Evolutionary conservation across 2,888 invertebrate genomes (phyloP), one percentile per base, ranked within the genome.

Genomic region (Drosophila limbata): DNA sequence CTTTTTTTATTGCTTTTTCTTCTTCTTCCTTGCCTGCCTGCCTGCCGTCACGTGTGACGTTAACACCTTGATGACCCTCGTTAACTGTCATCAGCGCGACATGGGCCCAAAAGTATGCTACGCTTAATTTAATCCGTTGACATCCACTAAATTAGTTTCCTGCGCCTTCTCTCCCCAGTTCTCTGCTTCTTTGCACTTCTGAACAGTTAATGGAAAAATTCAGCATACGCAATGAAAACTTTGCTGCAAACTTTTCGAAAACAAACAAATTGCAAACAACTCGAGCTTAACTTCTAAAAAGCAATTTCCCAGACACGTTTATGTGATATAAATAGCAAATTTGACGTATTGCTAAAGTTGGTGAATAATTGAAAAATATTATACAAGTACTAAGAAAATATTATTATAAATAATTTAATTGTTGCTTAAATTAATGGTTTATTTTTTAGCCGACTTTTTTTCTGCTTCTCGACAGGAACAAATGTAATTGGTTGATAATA

Each of bases 31-130:
- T 39, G n/a, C n/a, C n/a, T 42, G 3, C 15, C 15, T 31, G n/a
- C 21, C 25, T 28, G 25, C 25, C 35, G 44, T 52, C 25, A 37
- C 52, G 62, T 53, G 53, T 17, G 37, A 35, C 28, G 33, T 45
- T 56, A 42, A 56, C 52, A 35, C 28, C 66, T 44, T 48, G 62
- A 62, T 67, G 62, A 67, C 62, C 62, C 62, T 62, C 61, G 61
- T 66, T 53, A 42, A 19, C 61, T 66, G 66, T 66, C 61, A 66
- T 45, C 15, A n/a, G 8, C 55, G 60, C 44, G 33, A 13, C 44
- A 21, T 19, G 51, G 21, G 47, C 59, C 63, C 47, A 73, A 64
- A 66, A 51, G 35, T 53, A 63, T 44, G 51, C 35, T 59, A 42
- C 45, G 51, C 33, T 62, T 45, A 60, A 76, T 65, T 75, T 51